Evolutionary conservation across 2,113 vertebrate genomes (phyloP).

Genomic region (Chionomys nivalis): DNA sequence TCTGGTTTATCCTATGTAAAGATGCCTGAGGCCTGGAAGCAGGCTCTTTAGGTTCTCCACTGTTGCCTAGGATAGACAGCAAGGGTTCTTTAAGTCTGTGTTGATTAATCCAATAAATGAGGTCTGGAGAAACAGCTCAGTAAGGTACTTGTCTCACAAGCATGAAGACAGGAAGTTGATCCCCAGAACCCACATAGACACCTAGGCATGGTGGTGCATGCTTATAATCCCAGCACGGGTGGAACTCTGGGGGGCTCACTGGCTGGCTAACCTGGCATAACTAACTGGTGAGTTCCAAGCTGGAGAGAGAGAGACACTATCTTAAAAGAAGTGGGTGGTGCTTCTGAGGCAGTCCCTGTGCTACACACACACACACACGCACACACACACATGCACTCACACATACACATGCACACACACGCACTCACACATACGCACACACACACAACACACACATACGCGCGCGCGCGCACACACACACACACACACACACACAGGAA

Average conservation of each 20-base stretch:
- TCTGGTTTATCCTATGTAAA: not conserved
- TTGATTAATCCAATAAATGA: not conserved
- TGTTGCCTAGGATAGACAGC: not conserved
- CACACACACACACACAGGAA: not conserved
- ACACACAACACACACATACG: not conserved
- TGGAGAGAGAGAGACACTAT: not conserved
- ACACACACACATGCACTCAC: not conserved
- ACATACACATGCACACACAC: not conserved
- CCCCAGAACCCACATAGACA: not conserved
- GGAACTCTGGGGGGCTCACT: not conserved
- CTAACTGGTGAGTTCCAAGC: not conserved
- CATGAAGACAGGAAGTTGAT: too few relatives aligned
- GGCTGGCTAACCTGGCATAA: not conserved
- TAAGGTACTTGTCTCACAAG: not conserved
- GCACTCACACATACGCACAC: not conserved
- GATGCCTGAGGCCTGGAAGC: not conserved
- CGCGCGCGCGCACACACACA: rapidly evolving
- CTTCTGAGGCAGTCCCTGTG: not conserved
- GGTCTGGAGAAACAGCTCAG: not conserved
- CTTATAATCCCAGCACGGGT: not conserved
- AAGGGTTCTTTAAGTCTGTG: not conserved
- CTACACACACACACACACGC: too few relatives aligned
- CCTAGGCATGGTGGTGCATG: not conserved
- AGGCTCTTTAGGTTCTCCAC: not conserved
- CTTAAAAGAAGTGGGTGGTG: not conserved